Conservation (phyloP, 2,113 vertebrate species). For the Phoenicopterus ruber region DNA sequence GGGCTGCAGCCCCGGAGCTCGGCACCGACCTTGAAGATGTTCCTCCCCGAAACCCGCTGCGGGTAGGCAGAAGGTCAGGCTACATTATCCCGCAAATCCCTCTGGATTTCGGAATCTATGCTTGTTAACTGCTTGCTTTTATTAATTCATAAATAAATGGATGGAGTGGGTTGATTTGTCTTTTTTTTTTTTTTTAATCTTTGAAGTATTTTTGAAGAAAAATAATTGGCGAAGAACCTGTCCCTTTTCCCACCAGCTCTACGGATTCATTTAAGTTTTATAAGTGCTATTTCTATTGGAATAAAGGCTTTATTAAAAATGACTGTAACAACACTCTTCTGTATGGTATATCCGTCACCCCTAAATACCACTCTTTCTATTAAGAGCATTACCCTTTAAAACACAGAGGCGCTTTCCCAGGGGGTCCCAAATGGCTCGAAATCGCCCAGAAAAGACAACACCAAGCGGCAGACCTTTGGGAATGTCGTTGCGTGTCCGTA, state of each 20-base stretch:
- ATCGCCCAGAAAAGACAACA: background rate
- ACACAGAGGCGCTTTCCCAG: background rate
- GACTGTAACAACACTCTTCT: background rate
- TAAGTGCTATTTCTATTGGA: slow-evolving; percentile 24
- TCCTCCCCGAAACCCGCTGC: background rate
- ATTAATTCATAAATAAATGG: slow-evolving; percentile 54
- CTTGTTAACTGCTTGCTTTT: slow-evolving; percentile 20
- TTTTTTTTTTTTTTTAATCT: background rate
- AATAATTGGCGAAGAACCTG: slow-evolving; percentile 20
- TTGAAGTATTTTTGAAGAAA: slow-evolving; percentile 25
- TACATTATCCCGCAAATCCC: background rate
- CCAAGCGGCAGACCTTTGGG: background rate
- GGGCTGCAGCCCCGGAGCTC: background rate
- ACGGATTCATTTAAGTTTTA: slow-evolving; percentile 28
- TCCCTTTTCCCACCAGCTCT: slow-evolving; percentile 14
- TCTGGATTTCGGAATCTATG: background rate
- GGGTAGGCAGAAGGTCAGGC: background rate
- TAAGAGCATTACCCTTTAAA: background rate
- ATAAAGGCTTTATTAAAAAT: slow-evolving; percentile 19
- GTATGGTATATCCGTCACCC: background rate
- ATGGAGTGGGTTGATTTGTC: background rate
- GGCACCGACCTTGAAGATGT: background rate
- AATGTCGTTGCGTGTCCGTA: fast-evolving
- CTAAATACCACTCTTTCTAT: background rate
- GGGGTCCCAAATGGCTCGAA: background rate